Conservation (phyloP, 2,888 invertebrate species). For the Hyposoter dolosus region DNA sequence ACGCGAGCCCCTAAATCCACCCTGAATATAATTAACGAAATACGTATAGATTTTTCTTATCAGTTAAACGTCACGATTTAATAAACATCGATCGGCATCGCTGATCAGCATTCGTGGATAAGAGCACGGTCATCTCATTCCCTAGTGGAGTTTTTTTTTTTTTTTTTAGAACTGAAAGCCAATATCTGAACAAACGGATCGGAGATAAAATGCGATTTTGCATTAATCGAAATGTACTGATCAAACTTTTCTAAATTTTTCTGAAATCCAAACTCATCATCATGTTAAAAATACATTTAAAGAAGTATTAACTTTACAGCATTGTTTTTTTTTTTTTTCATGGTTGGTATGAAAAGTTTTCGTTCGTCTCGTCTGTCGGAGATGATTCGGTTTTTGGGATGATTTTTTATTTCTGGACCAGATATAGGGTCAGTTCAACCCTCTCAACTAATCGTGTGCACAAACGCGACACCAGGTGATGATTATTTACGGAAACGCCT, state of each 20-base stretch:
- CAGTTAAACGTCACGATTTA: background rate
- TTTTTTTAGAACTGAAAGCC: background rate
- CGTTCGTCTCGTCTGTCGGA: background rate
- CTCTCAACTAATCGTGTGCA: constrained; percentile 13
- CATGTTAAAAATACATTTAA: background rate
- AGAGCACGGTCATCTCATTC: constrained; percentile 1
- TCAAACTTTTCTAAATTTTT: background rate
- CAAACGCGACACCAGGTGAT: constrained; percentile 61
- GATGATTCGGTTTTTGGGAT: background rate
- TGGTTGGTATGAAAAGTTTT: background rate
- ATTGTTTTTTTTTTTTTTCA: background rate
- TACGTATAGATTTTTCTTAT: background rate
- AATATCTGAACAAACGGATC: background rate
- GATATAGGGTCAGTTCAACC: background rate
- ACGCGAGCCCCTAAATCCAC: constrained; percentile 25
- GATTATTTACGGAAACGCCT: constrained; percentile 50
- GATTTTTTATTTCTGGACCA: background rate
- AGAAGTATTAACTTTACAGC: background rate
- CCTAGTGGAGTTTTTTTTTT: background rate
- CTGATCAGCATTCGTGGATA: too few relatives aligned
- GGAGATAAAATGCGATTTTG: background rate
- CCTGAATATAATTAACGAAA: background rate
- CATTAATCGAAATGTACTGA: background rate
- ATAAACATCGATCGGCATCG: background rate
- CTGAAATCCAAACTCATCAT: background rate